Percentiles rank a stretch among this genome's conserved stretches.
Evolutionary conservation across 2,113 vertebrate species (phyloP).

Genomic region (Chaetops frenatus): DNA sequence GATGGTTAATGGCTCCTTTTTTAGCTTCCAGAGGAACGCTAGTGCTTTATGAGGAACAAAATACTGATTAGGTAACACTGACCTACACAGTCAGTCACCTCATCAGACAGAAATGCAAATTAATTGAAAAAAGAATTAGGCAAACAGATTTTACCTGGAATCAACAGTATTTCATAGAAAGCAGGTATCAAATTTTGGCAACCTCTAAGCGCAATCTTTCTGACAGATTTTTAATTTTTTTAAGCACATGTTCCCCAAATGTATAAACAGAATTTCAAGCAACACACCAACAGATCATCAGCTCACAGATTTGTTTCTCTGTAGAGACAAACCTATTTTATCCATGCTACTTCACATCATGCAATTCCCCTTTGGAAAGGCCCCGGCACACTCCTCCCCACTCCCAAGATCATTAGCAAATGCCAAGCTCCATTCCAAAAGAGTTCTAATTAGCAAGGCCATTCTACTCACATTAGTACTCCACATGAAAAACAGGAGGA

Average conservation of each 20-base stretch:
- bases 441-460: neutral
- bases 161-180: neutral
- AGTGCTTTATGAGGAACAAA: neutral
- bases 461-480: neutral
- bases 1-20: neutral
- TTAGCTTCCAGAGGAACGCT: neutral
- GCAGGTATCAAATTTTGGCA: neutral
- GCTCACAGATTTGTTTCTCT: neutral
- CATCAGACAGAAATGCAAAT: neutral
- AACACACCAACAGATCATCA: neutral
- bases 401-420: neutral
- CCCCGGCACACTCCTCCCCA: neutral
- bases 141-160: neutral
- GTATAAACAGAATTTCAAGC: neutral
- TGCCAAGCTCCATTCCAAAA: neutral
- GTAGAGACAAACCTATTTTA: neutral
- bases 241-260: neutral
- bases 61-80: neutral
- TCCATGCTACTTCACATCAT: neutral
- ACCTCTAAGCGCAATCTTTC: neutral
- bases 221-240: neutral
- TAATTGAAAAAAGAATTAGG: neutral
- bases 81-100: neutral
- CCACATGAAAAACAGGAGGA: neutral
- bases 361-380: neutral